Evolutionary conservation across 2,797 vertebrate species (phyloP).

Genomic region (Acanthurus tractus): DNA sequence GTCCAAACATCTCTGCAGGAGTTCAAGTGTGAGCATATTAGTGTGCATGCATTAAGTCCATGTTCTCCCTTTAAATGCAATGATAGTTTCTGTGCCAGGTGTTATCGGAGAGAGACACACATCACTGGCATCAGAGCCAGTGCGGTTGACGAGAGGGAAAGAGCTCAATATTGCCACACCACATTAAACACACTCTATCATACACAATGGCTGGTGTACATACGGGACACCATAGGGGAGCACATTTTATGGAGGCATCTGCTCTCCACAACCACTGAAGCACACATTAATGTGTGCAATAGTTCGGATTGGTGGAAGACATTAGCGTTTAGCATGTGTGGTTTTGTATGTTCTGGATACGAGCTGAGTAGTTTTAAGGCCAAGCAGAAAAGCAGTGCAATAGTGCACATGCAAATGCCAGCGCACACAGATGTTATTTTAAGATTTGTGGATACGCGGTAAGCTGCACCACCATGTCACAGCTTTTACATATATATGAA

Average conservation of each 20-base stretch:
- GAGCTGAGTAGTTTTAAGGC: conserved; percentile 24
- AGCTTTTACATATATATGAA: conserved; percentile 6
- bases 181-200: conserved; percentile 79
- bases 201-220: conserved; percentile 61
- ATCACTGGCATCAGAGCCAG: conserved; percentile 50
- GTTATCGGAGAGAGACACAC: conserved; percentile 62
- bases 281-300: conserved; percentile 49
- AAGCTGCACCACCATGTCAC: background rate
- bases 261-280: conserved; percentile 66
- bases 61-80: conserved; percentile 60
- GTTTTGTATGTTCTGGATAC: conserved; percentile 43
- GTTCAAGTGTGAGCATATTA: conserved; percentile 4
- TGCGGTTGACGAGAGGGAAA: conserved; percentile 46
- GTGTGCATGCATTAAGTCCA: conserved; percentile 15
- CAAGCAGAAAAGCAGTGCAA: conserved; percentile 37
- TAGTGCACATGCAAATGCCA: conserved; percentile 4
- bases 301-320: conserved; percentile 52
- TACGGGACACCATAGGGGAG: conserved; percentile 71
- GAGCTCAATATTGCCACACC: conserved; percentile 69
- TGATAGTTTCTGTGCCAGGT: conserved; percentile 62
- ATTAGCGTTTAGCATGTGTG: conserved; percentile 60
- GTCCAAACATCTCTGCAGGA: background rate
- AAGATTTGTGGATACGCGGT: background rate
- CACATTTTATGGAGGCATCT: conserved; percentile 77
- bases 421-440: background rate